Conservation (phyloP, 2,113 vertebrate genomes). For the Mola mola region DNA sequence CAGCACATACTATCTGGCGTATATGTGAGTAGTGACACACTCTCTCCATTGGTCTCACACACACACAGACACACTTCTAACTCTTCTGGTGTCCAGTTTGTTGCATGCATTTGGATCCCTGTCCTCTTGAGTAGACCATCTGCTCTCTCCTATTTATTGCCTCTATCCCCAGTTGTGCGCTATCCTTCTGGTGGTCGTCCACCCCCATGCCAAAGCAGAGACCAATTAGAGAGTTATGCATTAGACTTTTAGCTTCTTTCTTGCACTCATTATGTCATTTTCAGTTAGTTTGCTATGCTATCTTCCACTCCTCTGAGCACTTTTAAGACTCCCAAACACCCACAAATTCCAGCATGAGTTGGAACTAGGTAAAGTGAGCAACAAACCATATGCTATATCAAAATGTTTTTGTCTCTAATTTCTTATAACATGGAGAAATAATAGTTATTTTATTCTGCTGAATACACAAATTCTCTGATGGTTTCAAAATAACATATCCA, state of each 20-base stretch:
- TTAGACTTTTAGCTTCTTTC: conserved; percentile 72
- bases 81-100: conserved; percentile 74
- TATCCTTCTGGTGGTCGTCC: conserved; percentile 81
- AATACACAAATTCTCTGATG: not conserved
- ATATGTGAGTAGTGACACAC: too few relatives aligned
- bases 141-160: conserved; percentile 80
- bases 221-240: conserved; percentile 83
- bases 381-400: conserved; percentile 31
- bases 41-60: not conserved
- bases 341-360: conserved; percentile 18
- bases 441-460: conserved; percentile 3
- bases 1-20: too few relatives aligned
- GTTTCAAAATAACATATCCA: too few relatives aligned
- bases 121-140: conserved; percentile 81
- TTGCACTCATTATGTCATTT: conserved; percentile 71
- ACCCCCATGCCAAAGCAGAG: conserved; percentile 79
- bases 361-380: conserved; percentile 17
- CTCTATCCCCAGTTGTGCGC: conserved; percentile 79
- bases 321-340: conserved; percentile 43
- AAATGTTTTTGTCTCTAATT: conserved; percentile 26
- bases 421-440: too few relatives aligned
- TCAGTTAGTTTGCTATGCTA: conserved; percentile 52
- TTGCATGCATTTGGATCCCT: conserved; percentile 62
- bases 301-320: conserved; percentile 26
- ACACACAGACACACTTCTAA: conserved; percentile 31